Evolutionary conservation across 2,797 vertebrate species (phyloP), one percentile per base, ranked within the genome.

Genomic region (Mormyrus hasselquistii): DNA sequence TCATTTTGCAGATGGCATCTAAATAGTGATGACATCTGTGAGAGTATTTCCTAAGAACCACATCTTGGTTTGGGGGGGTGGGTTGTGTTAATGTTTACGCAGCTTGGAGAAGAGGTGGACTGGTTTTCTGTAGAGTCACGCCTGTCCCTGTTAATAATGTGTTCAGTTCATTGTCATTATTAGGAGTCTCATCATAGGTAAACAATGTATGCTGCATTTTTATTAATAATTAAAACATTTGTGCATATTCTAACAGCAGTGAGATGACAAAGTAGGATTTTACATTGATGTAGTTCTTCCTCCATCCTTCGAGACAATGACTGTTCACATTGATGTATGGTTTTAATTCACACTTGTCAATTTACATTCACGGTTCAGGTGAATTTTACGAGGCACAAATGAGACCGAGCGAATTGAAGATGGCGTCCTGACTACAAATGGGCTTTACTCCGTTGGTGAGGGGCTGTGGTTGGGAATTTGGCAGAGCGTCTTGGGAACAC

Each of bases 401-500:
- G 76, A 86, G 57, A 16, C 47, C 10, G 38, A 57, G 65, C 19
- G 38, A 83, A 89, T 49, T 44, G n/a, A 82, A 88, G 89, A 52
- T 2, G 4, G 38, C 41, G 38, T 22, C 62, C 25, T 87, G 25
- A 29, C 59, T 41, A 69, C 25, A 47, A 50, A 62, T 79, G 69
- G 76, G 88, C 25, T 86, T 52, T 49, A 47, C 29, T 38, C 55
- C 19, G 14, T 47, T 29, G 62, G n/a, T 52, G 62, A 79, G 50
- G 62, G 65, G 62, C 59, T 55, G 82, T 88, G 79, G 85, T 10
- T 34, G 62, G 50, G 87, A 44, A 44, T 16, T 65, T 84, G 87
- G 84, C 86, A 34, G 87, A 83, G 1, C 3, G 22, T 88, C 57
- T 38, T 52, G 79, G 87, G 87, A 92, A 92, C 88, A 92, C 83